Conservation (phyloP, 2,113 vertebrate species). For the Thalassarche chlororhynchos region DNA sequence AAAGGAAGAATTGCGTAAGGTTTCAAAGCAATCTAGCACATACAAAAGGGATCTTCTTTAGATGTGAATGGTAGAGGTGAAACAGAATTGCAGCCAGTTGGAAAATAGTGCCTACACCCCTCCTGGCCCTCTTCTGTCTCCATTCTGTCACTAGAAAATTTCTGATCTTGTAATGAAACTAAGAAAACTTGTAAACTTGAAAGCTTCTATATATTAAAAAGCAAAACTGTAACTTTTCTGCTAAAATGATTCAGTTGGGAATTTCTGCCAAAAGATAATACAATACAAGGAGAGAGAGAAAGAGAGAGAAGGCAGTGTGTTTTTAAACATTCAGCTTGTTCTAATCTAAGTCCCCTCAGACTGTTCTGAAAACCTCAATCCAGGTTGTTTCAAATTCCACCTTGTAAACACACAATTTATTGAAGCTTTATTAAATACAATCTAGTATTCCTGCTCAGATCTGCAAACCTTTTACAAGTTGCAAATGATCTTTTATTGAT, state of each 20-base stretch:
- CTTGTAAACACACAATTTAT: not conserved
- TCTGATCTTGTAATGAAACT: not conserved
- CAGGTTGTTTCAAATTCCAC: not conserved
- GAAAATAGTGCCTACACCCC: not conserved
- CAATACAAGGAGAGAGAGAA: not conserved
- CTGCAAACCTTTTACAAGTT: not conserved
- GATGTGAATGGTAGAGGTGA: not conserved
- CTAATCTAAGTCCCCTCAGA: not conserved
- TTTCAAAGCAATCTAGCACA: not conserved
- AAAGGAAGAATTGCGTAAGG: not conserved
- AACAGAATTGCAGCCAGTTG: not conserved
- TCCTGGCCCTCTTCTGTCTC: not conserved
- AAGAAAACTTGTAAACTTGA: not conserved
- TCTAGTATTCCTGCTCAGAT: not conserved
- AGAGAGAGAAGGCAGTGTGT: not conserved
- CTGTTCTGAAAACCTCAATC: not conserved
- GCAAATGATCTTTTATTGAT: conserved; percentile 19
- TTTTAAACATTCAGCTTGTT: not conserved
- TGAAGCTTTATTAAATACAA: not conserved
- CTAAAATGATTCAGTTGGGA: not conserved
- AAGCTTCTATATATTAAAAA: not conserved
- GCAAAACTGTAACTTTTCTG: not conserved
- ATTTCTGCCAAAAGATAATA: not conserved
- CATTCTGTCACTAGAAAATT: not conserved
- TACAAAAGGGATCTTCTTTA: not conserved